Base-by-base conservation (phyloP, 1,140 invertebrate genomes). In the Diorhabda sublineata region DNA sequence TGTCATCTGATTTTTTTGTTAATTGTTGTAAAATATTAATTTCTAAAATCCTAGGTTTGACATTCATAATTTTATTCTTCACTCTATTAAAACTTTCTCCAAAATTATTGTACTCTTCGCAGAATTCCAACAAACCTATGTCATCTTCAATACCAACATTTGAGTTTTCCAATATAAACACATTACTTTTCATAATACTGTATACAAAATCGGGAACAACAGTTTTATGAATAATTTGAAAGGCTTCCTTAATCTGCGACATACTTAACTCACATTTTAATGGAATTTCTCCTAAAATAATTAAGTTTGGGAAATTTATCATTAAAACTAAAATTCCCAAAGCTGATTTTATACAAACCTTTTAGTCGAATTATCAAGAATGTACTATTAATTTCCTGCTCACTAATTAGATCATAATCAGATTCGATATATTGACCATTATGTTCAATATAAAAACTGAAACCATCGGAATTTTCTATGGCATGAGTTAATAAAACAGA, bases 341-440 rank as follows among this genome's bases (percentile, higher is more conserved):
- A 63, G 41, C 67, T 63, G 52, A 58, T 58, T 58, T 65, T 64
- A 44, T 9, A n/a, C 41, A 83, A 82, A 58, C 86, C 86, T 70
- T 84, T 84, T 43, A 88, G 72, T 71, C 87, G 81, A 8, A 91
- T 83, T 77, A 91, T 88, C 9, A 87, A 81, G 80, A 91, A 92
- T 73, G 90, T 85, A 74, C 85, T 83, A 80, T 85, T 86, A 8
- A 91, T 76, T 42, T 89, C 85, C 52, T 86, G 82, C 73, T 85
- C 83, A 61, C 81, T 84, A 69, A 92, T 52, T 5, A 56, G 7
- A 60, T 44, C 57, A 63, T 63, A 71, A 44, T 62, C 56, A 3
- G 86, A 85, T 69, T 85, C 82, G 78, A 90, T 86, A 67, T 92
- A 82, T 76, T 89, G 89, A 70, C 90, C 88, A 82, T 92, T 90